Conservation (phyloP, 2,113 vertebrate species). For the Megaceryle torquata region DNA sequence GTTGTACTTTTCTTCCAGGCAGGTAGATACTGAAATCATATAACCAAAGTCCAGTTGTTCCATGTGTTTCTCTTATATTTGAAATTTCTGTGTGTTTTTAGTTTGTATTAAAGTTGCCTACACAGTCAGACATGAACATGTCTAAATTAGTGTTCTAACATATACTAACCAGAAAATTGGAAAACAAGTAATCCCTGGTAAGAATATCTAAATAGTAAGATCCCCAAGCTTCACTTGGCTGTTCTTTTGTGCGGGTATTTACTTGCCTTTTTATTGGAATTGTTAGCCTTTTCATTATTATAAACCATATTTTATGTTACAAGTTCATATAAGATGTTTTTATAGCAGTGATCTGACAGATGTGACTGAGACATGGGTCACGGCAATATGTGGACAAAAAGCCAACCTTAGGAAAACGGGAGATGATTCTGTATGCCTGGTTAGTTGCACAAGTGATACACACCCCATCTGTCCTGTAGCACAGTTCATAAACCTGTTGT, state of each 20-base stretch:
- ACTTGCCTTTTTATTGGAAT: background rate
- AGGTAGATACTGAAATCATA: background rate
- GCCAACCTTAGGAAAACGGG: background rate
- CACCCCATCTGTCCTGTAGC: background rate
- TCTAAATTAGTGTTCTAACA: background rate
- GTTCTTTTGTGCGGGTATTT: background rate
- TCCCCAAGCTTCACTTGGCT: background rate
- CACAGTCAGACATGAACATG: background rate
- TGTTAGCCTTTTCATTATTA: background rate
- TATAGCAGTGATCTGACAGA: background rate
- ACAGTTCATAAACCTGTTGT: background rate
- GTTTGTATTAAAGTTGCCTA: background rate
- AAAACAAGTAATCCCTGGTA: background rate
- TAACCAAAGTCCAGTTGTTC: background rate
- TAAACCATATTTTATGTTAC: background rate
- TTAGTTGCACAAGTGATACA: background rate
- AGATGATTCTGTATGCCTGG: background rate
- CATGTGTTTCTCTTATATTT: background rate
- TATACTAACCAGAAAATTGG: background rate
- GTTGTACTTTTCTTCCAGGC: background rate
- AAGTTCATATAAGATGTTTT: background rate
- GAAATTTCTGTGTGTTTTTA: background rate
- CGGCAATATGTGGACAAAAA: background rate
- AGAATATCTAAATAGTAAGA: background rate
- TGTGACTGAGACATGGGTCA: background rate